phyloP scores from a whole-genome alignment of 2,888 invertebrate genomes.

The Pilophorus perplexus region DNA sequence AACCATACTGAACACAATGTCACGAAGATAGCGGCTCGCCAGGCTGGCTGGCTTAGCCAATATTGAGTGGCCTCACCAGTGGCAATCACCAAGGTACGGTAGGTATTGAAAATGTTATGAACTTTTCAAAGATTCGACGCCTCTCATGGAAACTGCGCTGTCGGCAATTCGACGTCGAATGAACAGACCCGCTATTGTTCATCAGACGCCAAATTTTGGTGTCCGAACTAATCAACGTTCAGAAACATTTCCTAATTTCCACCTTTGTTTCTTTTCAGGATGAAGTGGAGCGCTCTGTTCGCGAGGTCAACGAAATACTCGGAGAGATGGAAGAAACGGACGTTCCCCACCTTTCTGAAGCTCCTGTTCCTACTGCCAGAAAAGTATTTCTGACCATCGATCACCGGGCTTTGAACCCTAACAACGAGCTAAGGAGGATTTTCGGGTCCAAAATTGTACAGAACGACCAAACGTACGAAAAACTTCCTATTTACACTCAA shows the following conservation, averaged over 20 bases:
- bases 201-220: no score
- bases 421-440: slow-evolving; percentile 75
- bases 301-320: slow-evolving; percentile 66
- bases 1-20: no score
- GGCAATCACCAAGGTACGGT: no score
- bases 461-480: slow-evolving; percentile 51
- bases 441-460: slow-evolving; percentile 77
- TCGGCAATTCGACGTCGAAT: no score
- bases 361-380: slow-evolving; percentile 47
- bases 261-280: slow-evolving; percentile 54
- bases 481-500: no score
- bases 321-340: slow-evolving; percentile 56
- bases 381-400: slow-evolving; percentile 63
- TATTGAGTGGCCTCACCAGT: no score
- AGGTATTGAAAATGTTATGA: no score
- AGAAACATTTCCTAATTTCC: not conserved
- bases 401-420: slow-evolving; percentile 70
- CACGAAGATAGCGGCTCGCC: no score
- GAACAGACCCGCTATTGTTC: no score
- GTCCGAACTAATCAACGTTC: not conserved
- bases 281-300: slow-evolving; percentile 65
- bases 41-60: no score
- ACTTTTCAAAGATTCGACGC: no score
- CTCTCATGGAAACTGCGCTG: no score
- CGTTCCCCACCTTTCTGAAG: slow-evolving; percentile 16